Base-by-base conservation (phyloP, 1,140 invertebrate species). In the Drosophila kurseongensis region DNA sequence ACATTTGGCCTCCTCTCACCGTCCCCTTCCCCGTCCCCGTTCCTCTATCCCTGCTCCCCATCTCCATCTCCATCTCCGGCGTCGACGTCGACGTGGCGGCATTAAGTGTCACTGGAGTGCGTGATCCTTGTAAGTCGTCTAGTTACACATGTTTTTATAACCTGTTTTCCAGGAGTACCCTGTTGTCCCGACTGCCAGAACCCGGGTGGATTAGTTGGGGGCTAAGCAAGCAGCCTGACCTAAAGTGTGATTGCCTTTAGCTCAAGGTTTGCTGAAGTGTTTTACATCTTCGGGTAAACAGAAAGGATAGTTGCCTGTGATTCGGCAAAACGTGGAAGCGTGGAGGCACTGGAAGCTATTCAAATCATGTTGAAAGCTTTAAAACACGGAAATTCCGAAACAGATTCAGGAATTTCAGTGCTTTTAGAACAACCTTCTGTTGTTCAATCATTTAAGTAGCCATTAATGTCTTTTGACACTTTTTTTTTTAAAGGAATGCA, bases 141-240 rank as follows among this genome's bases (percentile, higher is more conserved):
- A 89, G 83, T 88, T 88, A 88, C 83, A 88, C 83, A 88, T 88
- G 83, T 88, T 88, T 88, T 88, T 84, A 89, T 84, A 89, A 79
- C 83, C 83, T 80, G 63, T 55, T 63, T 71, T 67, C 13, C 67
- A 56, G 6, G 27, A 56, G 35, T 71, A 71, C 67, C 67, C 67
- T 81, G 77, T 56, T 68, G 45, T 63, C 65, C 45, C 56, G 48
- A 38, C 44, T 44, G 40, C 44, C 40, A 16, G n/a, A 35, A 38
- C 29, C 3, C n/a, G 73, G 75, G 65, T 71, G 62, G 73, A 75
- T 76, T 76, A 67, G 73, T 75, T 68, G 38, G 8, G 29, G 13
- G 29, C 65, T 13, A 42, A 38, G 40, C 47, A 66, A 23, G 65
- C 29, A 66, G 16, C 13, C 38, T 35, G 55, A 60, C 23, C 32